A percentile compares a stretch with the other conserved stretches of the same genome.
Evolutionary conservation across 2,888 invertebrate species (phyloP).

Genomic region (Scaptomyza reducta): DNA sequence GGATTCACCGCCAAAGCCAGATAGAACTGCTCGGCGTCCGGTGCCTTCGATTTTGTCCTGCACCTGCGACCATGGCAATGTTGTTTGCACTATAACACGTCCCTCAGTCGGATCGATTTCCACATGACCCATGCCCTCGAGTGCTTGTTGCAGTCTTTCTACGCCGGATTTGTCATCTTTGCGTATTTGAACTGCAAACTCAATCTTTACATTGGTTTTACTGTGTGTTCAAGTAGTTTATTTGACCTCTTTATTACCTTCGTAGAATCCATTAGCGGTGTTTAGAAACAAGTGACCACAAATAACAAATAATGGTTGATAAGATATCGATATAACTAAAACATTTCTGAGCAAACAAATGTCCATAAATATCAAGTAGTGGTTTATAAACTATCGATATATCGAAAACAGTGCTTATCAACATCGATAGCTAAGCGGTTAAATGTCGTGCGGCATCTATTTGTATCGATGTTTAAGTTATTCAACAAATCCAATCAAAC

Average conservation of each 20-base stretch:
- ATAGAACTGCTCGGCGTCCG: slow-evolving; percentile 90
- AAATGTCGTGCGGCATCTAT: neutral
- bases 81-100: slow-evolving; percentile 81
- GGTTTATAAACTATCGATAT: slow-evolving; percentile 12
- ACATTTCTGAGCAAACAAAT: neutral
- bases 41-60: slow-evolving; percentile 86
- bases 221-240: neutral
- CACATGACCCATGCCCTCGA: slow-evolving; percentile 83
- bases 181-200: slow-evolving; percentile 88
- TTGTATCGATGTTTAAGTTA: slow-evolving; percentile 16
- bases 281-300: neutral
- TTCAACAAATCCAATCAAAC: neutral
- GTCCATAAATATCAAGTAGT: neutral
- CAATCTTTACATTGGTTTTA: slow-evolving; percentile 84
- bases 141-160: slow-evolving; percentile 74
- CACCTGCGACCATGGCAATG: slow-evolving; percentile 83
- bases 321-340: slow-evolving; percentile 6
- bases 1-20: slow-evolving; percentile 90
- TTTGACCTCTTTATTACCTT: slow-evolving; percentile 56
- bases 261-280: slow-evolving; percentile 70
- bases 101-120: slow-evolving; percentile 80
- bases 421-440: neutral
- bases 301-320: neutral
- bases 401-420: neutral
- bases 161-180: slow-evolving; percentile 84